phyloP scores from a whole-genome alignment of 2,113 vertebrate species.

The Corydoras maculifer region DNA sequence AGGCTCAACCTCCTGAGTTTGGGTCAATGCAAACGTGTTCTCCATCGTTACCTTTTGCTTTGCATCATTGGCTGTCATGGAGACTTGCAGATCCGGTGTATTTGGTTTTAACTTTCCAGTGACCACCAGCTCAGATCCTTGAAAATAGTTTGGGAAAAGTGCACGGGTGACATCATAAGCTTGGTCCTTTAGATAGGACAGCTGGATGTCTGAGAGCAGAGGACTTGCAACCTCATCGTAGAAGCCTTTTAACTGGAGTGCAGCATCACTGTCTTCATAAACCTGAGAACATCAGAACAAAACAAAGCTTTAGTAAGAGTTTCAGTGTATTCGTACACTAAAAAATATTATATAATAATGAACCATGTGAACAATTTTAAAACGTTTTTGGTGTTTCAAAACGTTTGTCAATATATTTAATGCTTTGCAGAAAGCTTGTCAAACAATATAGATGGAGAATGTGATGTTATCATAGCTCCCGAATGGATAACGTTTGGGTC shows the following conservation, averaged over 20 bases:
- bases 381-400: too few species aligned
- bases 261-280: constrained; percentile 71
- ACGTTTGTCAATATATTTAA: too few species aligned
- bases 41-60: constrained; percentile 55
- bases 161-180: constrained; percentile 62
- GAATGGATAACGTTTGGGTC: too few species aligned
- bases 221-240: constrained; percentile 76
- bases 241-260: constrained; percentile 71
- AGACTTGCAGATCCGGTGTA: constrained; percentile 59
- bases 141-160: constrained; percentile 75
- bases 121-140: constrained; percentile 76
- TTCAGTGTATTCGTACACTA: too few species aligned
- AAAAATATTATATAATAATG: too few species aligned
- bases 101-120: constrained; percentile 65
- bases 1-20: constrained; percentile 45
- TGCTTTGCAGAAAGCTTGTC: too few species aligned
- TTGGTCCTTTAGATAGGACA: constrained; percentile 68
- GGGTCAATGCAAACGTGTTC: constrained; percentile 53
- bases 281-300: constrained; percentile 41
- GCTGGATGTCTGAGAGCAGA: constrained; percentile 69
- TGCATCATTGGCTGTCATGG: constrained; percentile 58
- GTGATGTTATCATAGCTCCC: too few species aligned
- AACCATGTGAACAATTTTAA: too few species aligned
- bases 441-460: too few species aligned
- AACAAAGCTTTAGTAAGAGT: background rate